Base-by-base conservation (phyloP, 2,888 invertebrate genomes). In the Chydorus sphaericus region DNA sequence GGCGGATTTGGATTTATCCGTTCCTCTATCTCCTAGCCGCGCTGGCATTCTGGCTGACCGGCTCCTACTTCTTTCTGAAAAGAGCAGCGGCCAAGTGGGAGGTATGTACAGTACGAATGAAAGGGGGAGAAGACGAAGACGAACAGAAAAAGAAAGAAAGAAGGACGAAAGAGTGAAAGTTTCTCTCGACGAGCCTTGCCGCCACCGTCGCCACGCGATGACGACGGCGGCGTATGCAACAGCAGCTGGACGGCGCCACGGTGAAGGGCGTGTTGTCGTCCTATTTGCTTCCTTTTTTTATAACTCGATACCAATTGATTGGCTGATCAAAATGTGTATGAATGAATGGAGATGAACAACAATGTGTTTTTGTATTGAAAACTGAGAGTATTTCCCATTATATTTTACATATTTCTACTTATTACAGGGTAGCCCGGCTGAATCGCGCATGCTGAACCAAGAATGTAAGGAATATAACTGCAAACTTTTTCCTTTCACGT, bases 41-140 rank as follows among this genome's bases (percentile, higher is more conserved):
- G 20, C 23, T 52, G 23, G 52, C 36, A 23, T 26, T 36, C 18
- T 52, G 52, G 52, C 31, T 52, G 23, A 36, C 36, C 26, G 52
- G 33, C 18, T 36, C 36, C n/a, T 31, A 33, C 36, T 52, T 52
- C 33, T 52, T 52, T 36, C 23, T 26, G 23, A 31, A 36, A 36
- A 52, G 26, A 52, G 52, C 36, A 20, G n/a, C n/a, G n/a, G 26
- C 52, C 26, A 36, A 31, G 33, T 52, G 52, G 52, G 52, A 52
- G 52, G 52, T 52, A 52, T 33, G 31, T 52, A 20, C 5, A 3
- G 36, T 14, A 44, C 8, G n/a, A 20, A 44, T 10, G 14, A 33
- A 33, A 33, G 33, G 14, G 14, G 33, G 33, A 33, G 33, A 33
- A 33, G 8, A 33, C 33, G 14, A 33, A 8, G 14, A 33, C 33